Percentiles rank a stretch among this genome's conserved stretches.
Conservation (phyloP, 2,888 invertebrate species). For the Oscheius sp. region DNA sequence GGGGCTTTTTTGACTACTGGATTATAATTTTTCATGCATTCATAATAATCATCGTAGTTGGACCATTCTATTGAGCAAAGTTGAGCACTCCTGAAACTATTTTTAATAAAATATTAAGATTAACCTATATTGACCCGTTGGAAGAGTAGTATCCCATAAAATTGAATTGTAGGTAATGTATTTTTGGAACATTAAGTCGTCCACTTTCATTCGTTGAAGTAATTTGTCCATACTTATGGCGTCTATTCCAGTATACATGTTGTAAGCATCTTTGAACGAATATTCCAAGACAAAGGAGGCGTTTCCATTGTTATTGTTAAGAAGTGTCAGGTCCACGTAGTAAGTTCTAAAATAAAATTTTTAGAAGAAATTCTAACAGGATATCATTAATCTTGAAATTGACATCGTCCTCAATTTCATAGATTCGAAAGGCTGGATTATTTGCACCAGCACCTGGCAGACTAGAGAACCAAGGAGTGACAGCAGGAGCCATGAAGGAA, state of each 20-base stretch:
- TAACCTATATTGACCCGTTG: constrained; percentile 43
- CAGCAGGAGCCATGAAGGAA: constrained; percentile 85
- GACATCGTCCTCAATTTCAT: constrained; percentile 43
- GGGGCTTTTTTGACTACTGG: not conserved
- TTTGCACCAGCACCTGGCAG: constrained; percentile 70
- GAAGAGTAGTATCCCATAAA: constrained; percentile 41
- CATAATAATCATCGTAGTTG: constrained; percentile 54
- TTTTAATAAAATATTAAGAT: not conserved
- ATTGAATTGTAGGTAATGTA: constrained; percentile 55
- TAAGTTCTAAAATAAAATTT: constrained; percentile 55
- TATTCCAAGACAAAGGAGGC: constrained; percentile 54
- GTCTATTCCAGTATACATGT: constrained; percentile 40
- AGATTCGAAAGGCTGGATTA: constrained; percentile 65
- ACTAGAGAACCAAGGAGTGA: constrained; percentile 83
- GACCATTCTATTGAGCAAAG: constrained; percentile 62
- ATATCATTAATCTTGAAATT: constrained; percentile 50
- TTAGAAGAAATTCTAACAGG: constrained; percentile 22
- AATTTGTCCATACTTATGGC: constrained; percentile 32
- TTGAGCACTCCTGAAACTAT: constrained; percentile 53
- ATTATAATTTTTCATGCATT: constrained; percentile 43
- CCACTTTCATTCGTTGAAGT: constrained; percentile 42
- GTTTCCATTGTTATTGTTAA: constrained; percentile 53
- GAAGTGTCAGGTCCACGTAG: constrained; percentile 55
- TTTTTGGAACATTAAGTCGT: constrained; percentile 43
- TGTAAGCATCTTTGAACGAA: constrained; percentile 57